Percentiles rank a stretch among this genome's conserved stretches.
Evolutionary conservation across 2,113 vertebrate genomes (phyloP).

Genomic region (Chunga burmeisteri): DNA sequence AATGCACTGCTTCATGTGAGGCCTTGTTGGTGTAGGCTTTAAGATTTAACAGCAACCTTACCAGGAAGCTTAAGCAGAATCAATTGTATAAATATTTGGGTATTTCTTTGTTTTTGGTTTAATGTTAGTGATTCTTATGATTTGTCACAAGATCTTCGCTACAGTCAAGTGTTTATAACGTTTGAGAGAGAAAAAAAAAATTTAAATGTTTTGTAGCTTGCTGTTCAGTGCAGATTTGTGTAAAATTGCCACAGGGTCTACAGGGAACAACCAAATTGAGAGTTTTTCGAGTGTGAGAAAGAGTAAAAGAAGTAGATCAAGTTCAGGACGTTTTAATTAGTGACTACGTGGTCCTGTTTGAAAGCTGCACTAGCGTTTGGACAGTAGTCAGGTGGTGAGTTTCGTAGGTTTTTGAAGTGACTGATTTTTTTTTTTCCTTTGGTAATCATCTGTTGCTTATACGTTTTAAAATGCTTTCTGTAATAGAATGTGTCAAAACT

Average conservation of each 20-base stretch:
- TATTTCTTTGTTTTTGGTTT: conserved; percentile 25
- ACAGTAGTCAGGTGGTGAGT: background rate
- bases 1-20: background rate
- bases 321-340: background rate
- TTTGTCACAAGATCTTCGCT: background rate
- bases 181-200: background rate
- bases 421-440: background rate
- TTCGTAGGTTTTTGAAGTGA: conserved; percentile 2
- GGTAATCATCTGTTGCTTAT: conserved; percentile 3
- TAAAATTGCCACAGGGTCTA: background rate
- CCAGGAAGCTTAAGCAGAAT: background rate
- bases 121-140: background rate
- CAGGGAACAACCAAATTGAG: background rate
- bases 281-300: background rate
- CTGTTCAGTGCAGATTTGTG: background rate
- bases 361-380: background rate
- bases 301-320: background rate
- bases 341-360: background rate
- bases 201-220: background rate
- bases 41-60: background rate
- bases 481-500: background rate
- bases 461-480: background rate
- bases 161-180: background rate
- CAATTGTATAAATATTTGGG: background rate
- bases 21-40: background rate